Evolutionary conservation across 2,888 invertebrate genomes (phyloP), one percentile per base, ranked within the genome.

Genomic region (Agrotis exclamationis): DNA sequence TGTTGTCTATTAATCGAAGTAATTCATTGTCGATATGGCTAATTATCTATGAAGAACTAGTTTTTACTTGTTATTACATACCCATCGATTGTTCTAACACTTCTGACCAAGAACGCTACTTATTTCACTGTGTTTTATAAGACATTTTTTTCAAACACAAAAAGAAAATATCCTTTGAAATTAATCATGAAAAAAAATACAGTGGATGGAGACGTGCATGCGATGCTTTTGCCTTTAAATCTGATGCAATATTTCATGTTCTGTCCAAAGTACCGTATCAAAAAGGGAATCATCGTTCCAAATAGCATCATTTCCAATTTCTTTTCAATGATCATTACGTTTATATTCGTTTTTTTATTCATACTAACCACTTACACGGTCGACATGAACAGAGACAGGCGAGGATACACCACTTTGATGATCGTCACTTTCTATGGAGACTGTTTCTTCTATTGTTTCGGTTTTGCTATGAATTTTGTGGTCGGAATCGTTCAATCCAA

Each of bases 151-250:
- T 20, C 14, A 13, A 51, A 28, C 3, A 39, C 18, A 0, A 1
- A 3, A 16, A 50, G 16, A 13, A 62, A 3, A 1, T 50, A 50
- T 50, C n/a, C n/a, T 54, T 20, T 48, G 14, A 48, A 51, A 1
- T 0, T 56, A 11, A 1, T 9, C 0, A 14, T 39, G 1, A 59
- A 57, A 13, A 68, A 71, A 13, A 68, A 71, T 13, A 33, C 18
- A 2, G 51, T 80, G 47, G 69, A 73, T 1, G 54, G 63, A 45
- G 76, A 76, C 22, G 16, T 80, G 0, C 70, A 80, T 28, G 20
- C 54, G 0, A 57, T 80, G 63, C n/a, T 80, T 1, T 65, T 50
- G 2, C 80, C 77, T 54, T 70, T 80, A 5, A 70, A 77, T 16
- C 16, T 74, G 3, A 66, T 39, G 47, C 65, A 67, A 66, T 20